Percentiles rank a stretch among this genome's conserved stretches.
These are phyloP conservation scores for Drosophila oshimai DNA, from an alignment of 1,140 invertebrate species.

Conservation along the genomic window DNA sequence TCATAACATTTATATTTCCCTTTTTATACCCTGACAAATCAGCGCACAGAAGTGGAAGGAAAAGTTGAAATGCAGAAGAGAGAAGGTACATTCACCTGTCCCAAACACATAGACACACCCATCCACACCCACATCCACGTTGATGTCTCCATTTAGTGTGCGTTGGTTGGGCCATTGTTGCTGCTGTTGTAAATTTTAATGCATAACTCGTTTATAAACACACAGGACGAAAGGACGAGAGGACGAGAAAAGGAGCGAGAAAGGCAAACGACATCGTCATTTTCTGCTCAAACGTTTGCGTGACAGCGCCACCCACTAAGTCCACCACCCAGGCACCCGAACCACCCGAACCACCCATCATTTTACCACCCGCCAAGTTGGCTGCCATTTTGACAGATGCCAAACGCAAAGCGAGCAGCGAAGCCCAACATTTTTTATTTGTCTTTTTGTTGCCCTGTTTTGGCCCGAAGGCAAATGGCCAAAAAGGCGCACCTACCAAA, in stretches of 20 bases:
- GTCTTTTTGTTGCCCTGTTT: slow-evolving; percentile 45
- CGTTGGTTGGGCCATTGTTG: slow-evolving; percentile 21
- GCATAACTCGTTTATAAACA: slow-evolving; percentile 66
- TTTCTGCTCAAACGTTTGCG: slow-evolving; percentile 64
- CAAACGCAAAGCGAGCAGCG: slow-evolving; percentile 68
- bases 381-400: slow-evolving; percentile 72
- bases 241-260: background rate
- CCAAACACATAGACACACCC: slow-evolving; percentile 15
- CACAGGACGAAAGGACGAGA: background rate
- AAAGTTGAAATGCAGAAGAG: background rate
- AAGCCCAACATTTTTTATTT: slow-evolving; percentile 68
- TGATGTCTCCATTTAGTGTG: slow-evolving; percentile 63
- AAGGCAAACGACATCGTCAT: slow-evolving; percentile 47
- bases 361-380: background rate
- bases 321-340: background rate
- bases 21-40: slow-evolving; percentile 46
- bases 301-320: slow-evolving; percentile 40
- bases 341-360: background rate
- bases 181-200: slow-evolving; percentile 66
- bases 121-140: background rate
- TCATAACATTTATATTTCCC: slow-evolving; percentile 42
- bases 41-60: slow-evolving; percentile 18
- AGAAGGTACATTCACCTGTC: slow-evolving; percentile 58
- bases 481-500: background rate
- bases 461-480: slow-evolving; percentile 33